Evolutionary conservation across 2,797 vertebrate species (phyloP), one percentile per base, ranked within the genome.

Genomic region (Masticophis lateralis): DNA sequence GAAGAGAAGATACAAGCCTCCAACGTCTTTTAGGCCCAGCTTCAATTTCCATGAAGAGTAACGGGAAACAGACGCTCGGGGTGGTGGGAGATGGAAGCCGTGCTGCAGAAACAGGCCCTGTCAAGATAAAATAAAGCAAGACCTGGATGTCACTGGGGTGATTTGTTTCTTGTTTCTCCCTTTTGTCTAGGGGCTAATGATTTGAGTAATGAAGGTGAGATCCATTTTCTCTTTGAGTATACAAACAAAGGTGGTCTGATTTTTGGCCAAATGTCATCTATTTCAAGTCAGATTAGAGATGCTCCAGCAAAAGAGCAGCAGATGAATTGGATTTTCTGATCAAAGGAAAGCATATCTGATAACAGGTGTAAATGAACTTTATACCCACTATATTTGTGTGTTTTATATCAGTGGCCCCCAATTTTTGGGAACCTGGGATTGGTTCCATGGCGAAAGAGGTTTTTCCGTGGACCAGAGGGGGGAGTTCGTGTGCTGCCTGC

Each of bases 41-140:
- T 97, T 97, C 97, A 98, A 97, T 98, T 97, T 97, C 97, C 97
- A 98, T 98, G 97, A 98, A 98, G 96, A 97, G 96, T 94, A 97
- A 98, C 95, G 95, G 96, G 97, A 98, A 96, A 96, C 93, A 94
- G 94, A 93, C 69, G 96, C 96, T 96, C 83, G 32, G 7, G 28
- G 86, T 28, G 47, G 7, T 4, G 3, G 63, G 74, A 56, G 0
- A 7, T 4, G 37, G 96, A 86, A 63, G 93, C 57, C 93, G 89
- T 25, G 94, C 87, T 1, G 0, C 95, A 97, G 97, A 97, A 97
- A 97, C 95, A 95, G 97, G 96, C 94, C 92, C 96, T 97, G 97
- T 98, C 97, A 97, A 96, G 96, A 97, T 96, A 96, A 98, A 98
- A 97, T 90, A 95, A 47, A 95, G 91, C 96, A 97, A 96, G 96